Percentiles rank a stretch among this genome's conserved stretches.
These are phyloP conservation scores for Lepus oiostolus DNA, from an alignment of 2,797 vertebrate species.

Conservation along the genomic window DNA sequence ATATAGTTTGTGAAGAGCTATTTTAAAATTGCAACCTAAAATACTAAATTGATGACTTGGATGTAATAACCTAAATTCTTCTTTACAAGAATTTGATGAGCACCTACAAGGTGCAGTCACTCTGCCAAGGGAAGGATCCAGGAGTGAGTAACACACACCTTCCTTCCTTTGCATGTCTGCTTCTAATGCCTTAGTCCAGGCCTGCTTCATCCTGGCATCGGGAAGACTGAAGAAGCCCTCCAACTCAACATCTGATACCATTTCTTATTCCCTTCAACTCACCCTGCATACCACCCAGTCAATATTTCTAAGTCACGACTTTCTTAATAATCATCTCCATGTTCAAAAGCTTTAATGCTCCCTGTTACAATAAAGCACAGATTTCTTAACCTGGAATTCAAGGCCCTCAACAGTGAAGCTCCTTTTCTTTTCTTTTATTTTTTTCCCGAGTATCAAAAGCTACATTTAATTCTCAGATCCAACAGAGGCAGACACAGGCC, in stretches of 20 bases:
- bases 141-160: neutral
- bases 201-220: no score
- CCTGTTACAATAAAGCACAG: neutral
- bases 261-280: neutral
- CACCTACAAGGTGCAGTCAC: neutral
- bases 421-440: neutral
- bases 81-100: neutral
- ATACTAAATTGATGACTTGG: neutral
- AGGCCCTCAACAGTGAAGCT: neutral
- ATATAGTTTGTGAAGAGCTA: slow-evolving; percentile 2
- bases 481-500: slow-evolving; percentile 61
- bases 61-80: neutral
- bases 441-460: slow-evolving; percentile 52
- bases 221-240: neutral
- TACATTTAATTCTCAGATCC: slow-evolving; percentile 64
- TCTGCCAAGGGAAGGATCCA: neutral
- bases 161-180: neutral
- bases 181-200: neutral
- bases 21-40: neutral
- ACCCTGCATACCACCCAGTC: neutral
- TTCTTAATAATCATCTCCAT: neutral
- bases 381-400: neutral
- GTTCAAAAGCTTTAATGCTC: neutral
- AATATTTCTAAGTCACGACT: neutral
- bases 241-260: neutral